Evolutionary conservation across 1,140 invertebrate genomes (phyloP).

Genomic region (Penaeus indicus): DNA sequence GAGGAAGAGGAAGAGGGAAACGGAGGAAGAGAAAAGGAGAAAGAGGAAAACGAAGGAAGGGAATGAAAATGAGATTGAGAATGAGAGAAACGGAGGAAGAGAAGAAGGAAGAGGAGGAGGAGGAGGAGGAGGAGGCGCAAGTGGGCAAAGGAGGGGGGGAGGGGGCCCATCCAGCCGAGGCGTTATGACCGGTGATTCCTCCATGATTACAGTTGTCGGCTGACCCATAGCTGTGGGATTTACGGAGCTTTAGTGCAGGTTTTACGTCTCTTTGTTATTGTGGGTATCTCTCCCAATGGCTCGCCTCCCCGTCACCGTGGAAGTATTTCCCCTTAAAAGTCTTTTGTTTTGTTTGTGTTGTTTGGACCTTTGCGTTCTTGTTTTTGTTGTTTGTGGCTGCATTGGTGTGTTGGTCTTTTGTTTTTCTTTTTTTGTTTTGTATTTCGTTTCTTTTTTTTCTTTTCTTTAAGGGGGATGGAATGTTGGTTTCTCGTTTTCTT

Average conservation of each 20-base stretch:
- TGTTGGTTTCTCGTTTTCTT: background rate
- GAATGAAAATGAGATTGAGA: background rate
- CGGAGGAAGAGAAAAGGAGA: background rate
- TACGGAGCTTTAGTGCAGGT: background rate
- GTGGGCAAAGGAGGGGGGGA: background rate
- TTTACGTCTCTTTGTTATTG: no score
- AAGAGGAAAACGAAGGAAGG: no score
- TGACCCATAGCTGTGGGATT: constrained; percentile 37
- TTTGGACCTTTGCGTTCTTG: background rate
- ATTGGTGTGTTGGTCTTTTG: background rate
- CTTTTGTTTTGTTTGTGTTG: background rate
- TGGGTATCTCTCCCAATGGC: no score
- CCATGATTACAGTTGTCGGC: constrained; percentile 47
- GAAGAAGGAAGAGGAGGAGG: background rate
- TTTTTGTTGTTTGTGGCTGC: background rate
- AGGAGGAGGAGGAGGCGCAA: background rate
- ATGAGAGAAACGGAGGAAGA: background rate
- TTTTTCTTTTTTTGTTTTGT: background rate
- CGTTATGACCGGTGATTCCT: constrained; percentile 35
- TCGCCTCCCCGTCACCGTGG: no score
- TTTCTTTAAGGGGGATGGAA: background rate
- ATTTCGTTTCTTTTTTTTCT: background rate
- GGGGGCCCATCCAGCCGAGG: background rate
- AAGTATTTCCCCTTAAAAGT: no score
- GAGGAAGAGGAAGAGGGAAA: background rate